These are phyloP conservation scores for Endotricha flammealis DNA, from an alignment of 2,888 invertebrate genomes.

Conservation along the genomic window DNA sequence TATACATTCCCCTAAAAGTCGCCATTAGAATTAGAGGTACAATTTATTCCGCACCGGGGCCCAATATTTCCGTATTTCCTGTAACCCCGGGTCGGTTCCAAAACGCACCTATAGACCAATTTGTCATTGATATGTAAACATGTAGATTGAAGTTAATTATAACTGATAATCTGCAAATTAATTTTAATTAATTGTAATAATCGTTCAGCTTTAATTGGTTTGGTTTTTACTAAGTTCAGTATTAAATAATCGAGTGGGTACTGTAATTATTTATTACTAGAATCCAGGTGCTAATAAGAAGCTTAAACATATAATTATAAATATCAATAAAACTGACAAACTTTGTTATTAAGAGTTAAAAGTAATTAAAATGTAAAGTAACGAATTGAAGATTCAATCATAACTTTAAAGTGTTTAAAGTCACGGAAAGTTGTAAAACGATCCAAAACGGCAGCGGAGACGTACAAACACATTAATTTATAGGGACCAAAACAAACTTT, in stretches of 20 bases:
- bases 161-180: too few relatives aligned
- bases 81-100: conserved; percentile 10
- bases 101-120: neutral
- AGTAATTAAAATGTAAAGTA: conserved; percentile 11
- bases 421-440: conserved; percentile 31
- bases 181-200: too few relatives aligned
- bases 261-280: too few relatives aligned
- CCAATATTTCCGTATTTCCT: conserved; percentile 40
- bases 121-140: conserved; percentile 1
- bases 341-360: neutral
- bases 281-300: neutral
- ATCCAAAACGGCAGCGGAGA: conserved; percentile 46
- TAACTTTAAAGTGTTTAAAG: conserved; percentile 22
- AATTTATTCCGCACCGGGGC: conserved; percentile 58
- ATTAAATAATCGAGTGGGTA: too few relatives aligned
- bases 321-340: neutral
- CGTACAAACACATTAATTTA: conserved; percentile 72
- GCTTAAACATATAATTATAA: neutral
- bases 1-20: conserved; percentile 71
- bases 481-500: conserved; percentile 66
- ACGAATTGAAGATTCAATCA: conserved; percentile 22
- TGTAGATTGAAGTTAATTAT: too few relatives aligned
- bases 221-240: too few relatives aligned
- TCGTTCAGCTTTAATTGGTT: too few relatives aligned
- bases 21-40: conserved; percentile 65